Conservation (phyloP, 2,113 vertebrate genomes). For the Cyanoliseus patagonus region DNA sequence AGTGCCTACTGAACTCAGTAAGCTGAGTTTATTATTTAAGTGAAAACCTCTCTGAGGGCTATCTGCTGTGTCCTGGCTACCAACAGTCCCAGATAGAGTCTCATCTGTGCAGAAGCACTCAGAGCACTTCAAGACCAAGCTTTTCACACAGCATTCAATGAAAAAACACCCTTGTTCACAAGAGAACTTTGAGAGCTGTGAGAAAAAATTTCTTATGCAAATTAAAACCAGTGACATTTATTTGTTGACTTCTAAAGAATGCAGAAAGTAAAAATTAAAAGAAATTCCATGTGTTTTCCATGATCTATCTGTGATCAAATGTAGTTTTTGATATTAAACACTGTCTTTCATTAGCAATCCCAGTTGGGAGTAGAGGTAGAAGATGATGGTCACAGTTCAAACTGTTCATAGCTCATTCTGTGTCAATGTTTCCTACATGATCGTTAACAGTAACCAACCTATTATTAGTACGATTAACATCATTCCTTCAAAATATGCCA, state of each 20-base stretch:
- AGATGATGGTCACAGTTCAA: not conserved
- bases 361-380: not conserved
- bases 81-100: not conserved
- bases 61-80: not conserved
- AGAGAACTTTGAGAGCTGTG: not conserved
- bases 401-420: not conserved
- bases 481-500: slow-evolving; percentile 15
- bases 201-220: not conserved
- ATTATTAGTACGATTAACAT: slow-evolving; percentile 26
- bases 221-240: not conserved
- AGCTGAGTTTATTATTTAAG: not conserved
- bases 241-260: not conserved
- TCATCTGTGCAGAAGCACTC: not conserved
- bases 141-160: not conserved
- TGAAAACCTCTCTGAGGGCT: not conserved
- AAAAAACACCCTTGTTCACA: not conserved
- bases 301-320: not conserved
- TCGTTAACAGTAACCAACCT: not conserved
- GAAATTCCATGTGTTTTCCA: not conserved
- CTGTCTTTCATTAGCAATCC: not conserved
- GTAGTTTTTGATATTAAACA: not conserved
- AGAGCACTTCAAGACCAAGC: not conserved
- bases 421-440: not conserved
- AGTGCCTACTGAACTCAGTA: not conserved
- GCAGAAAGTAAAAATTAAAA: not conserved